phyloP scores from a whole-genome alignment of 2,888 invertebrate species.

The Pandemis corylana region DNA sequence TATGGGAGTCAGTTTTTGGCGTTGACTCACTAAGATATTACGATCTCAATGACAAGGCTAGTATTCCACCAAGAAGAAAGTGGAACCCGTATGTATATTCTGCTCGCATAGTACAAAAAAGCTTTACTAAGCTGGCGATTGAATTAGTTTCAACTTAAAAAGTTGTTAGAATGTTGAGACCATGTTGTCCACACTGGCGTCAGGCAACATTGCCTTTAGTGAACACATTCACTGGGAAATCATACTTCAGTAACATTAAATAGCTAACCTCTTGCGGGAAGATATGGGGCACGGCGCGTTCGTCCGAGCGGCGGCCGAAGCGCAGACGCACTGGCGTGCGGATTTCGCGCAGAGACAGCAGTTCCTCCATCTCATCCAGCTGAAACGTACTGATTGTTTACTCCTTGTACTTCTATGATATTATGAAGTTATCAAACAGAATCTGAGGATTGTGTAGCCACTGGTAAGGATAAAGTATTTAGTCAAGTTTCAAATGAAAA shows the following conservation, averaged over 20 bases:
- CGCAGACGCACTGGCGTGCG: conserved; percentile 53
- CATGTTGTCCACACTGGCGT: not conserved
- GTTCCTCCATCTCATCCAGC: conserved; percentile 78
- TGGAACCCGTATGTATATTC: no score
- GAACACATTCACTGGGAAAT: not conserved
- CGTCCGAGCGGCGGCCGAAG: conserved; percentile 55
- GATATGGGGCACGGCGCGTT: conserved; percentile 79
- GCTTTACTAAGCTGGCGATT: no score
- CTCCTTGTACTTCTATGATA: conserved; percentile 1
- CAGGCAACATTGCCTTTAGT: not conserved
- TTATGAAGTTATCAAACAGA: not conserved
- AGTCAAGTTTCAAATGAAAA: no score
- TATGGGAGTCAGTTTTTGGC: no score
- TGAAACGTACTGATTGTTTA: conserved; percentile 45
- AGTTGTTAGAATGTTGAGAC: no score
- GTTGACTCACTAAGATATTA: no score
- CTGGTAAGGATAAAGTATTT: no score
- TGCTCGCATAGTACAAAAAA: no score
- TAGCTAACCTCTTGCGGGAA: conserved; percentile 75
- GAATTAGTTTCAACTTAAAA: no score
- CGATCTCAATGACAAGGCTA: no score
- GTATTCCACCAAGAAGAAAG: no score
- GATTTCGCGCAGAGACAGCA: conserved; percentile 66
- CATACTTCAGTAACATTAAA: not conserved
- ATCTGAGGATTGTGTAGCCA: not conserved